A percentile compares a stretch with the other conserved stretches of the same genome.
phyloP scores from a whole-genome alignment of 2,113 vertebrate species.

The Gymnobelideus leadbeateri region DNA sequence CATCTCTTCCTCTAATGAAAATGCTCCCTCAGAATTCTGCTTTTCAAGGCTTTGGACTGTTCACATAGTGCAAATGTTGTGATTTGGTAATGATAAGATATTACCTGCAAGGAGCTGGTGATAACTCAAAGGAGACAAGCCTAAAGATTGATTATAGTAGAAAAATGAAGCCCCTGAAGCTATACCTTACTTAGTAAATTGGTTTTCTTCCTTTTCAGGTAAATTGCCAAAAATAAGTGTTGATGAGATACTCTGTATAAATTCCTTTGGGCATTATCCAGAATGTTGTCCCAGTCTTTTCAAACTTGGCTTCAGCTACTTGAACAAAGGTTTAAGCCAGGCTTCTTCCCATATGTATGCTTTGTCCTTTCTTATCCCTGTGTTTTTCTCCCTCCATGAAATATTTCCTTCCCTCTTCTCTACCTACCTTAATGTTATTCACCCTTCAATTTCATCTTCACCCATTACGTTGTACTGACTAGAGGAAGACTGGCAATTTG shows the following conservation, averaged over 20 bases:
- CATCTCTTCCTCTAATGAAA: not conserved
- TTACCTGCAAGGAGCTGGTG: not conserved
- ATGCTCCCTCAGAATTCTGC: not conserved
- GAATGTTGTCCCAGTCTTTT: not conserved
- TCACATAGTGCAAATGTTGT: not conserved
- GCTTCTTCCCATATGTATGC: not conserved
- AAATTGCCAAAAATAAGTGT: slow-evolving; percentile 1
- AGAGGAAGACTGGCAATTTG: not conserved
- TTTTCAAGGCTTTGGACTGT: not conserved
- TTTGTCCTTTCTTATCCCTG: not conserved
- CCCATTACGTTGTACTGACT: not conserved
- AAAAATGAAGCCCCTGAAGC: not conserved
- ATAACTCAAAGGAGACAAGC: not conserved
- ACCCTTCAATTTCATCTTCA: not conserved
- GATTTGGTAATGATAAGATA: not conserved
- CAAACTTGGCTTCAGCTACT: not conserved
- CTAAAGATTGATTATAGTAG: not conserved
- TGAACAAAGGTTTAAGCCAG: not conserved
- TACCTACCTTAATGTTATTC: not conserved
- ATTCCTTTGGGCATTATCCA: not conserved
- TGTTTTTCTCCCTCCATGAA: not conserved
- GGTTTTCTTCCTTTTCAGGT: not conserved
- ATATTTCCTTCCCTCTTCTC: not conserved
- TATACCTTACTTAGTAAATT: not conserved
- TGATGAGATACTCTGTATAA: not conserved